These are phyloP conservation scores for Oxyura jamaicensis DNA, from an alignment of 2,113 vertebrate species.

Conservation along the genomic window DNA sequence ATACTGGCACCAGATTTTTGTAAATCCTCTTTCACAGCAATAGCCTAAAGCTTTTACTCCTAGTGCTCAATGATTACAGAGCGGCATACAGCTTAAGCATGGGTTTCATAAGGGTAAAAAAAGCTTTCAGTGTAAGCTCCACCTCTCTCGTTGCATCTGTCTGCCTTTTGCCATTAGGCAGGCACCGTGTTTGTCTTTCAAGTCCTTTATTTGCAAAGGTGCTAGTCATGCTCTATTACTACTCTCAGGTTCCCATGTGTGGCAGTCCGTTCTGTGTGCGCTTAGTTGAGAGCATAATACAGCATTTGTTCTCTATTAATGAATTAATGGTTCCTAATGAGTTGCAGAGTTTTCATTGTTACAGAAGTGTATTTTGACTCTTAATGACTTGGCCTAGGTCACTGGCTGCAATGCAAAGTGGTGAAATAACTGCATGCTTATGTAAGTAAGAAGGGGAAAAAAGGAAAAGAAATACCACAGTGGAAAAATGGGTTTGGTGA, in stretches of 20 bases:
- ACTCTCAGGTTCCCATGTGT: not conserved
- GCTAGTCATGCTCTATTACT: not conserved
- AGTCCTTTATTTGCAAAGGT: conserved; percentile 11
- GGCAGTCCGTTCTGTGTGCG: not conserved
- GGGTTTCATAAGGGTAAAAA: not conserved
- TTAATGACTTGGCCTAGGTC: not conserved
- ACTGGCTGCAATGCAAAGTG: not conserved
- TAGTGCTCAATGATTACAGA: not conserved
- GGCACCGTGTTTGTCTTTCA: not conserved
- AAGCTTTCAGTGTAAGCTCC: not conserved
- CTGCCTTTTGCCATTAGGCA: not conserved
- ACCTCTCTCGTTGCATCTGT: not conserved
- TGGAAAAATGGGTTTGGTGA: not conserved
- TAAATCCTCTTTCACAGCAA: not conserved
- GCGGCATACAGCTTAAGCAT: not conserved
- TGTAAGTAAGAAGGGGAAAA: not conserved
- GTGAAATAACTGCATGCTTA: not conserved
- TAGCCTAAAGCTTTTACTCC: not conserved
- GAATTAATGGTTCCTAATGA: not conserved
- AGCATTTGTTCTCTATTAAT: not conserved
- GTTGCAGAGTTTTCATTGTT: not conserved
- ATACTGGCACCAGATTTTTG: not conserved
- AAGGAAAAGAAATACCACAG: not conserved
- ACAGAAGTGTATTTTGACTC: not conserved
- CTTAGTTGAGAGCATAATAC: not conserved